Evolutionary conservation across 2,797 vertebrate genomes (phyloP).

Genomic region (Galaxias olidus): DNA sequence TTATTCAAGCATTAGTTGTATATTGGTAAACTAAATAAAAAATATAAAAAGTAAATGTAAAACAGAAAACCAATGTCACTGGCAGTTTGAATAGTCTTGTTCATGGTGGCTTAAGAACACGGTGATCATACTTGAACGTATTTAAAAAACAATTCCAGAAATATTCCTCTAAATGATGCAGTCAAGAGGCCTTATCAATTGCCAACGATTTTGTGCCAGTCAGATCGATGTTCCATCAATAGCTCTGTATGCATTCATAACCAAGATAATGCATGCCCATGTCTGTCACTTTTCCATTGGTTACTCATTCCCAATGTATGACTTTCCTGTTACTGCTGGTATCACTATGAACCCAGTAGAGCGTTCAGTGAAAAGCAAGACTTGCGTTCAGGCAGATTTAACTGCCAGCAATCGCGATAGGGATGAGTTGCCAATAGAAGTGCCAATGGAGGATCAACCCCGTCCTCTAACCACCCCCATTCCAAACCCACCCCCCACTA

Average conservation of each 20-base stretch:
- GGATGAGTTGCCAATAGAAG: slow-evolving; percentile 45
- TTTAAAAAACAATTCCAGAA: no score
- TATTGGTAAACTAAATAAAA: no score
- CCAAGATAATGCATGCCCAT: slow-evolving; percentile 4
- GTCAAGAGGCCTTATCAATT: no score
- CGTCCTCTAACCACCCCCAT: slow-evolving; percentile 49
- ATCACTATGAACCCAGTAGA: neutral
- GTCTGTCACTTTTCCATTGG: slow-evolving; percentile 8
- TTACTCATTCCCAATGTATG: slow-evolving; percentile 14
- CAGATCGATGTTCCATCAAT: no score
- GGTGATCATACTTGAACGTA: no score
- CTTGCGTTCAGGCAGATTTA: slow-evolving; percentile 16
- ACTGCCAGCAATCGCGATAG: slow-evolving; percentile 31
- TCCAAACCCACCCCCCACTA: slow-evolving; percentile 53
- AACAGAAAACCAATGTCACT: no score
- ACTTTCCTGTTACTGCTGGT: neutral
- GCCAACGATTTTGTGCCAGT: no score
- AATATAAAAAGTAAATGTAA: no score
- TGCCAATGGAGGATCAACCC: slow-evolving; percentile 61
- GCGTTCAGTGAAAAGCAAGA: slow-evolving; percentile 10
- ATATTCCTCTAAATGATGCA: no score
- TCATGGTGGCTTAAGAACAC: no score
- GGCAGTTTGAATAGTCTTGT: no score
- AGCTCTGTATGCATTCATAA: neutral
- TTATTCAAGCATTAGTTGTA: no score